A percentile compares a stretch with the other conserved stretches of the same genome.
Evolutionary conservation across 2,113 vertebrate species (phyloP).

Genomic region (Origma solitaria): DNA sequence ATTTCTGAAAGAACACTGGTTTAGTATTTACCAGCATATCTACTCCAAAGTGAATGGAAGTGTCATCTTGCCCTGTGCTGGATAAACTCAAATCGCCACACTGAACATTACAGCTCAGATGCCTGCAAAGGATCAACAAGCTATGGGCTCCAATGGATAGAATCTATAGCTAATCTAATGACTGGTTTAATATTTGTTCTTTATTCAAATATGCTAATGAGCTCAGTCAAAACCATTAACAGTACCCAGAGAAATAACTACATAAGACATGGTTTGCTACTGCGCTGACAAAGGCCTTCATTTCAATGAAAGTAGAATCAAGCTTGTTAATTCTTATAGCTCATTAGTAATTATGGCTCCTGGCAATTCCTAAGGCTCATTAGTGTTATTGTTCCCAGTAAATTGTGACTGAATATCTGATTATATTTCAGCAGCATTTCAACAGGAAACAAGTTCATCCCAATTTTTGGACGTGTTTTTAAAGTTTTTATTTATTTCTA

Average conservation of each 20-base stretch:
- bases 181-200: not conserved
- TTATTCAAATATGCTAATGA: not conserved
- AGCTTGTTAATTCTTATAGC: not conserved
- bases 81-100: conserved; percentile 41
- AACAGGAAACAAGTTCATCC: not conserved
- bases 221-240: not conserved
- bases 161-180: not conserved
- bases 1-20: conserved; percentile 57
- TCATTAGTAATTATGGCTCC: not conserved
- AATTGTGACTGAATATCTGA: not conserved
- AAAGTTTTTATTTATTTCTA: not conserved
- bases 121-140: conserved; percentile 54
- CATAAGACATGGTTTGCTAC: not conserved
- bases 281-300: not conserved
- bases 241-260: not conserved
- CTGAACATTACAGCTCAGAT: conserved; percentile 43
- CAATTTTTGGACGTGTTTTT: not conserved
- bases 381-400: not conserved
- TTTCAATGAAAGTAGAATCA: not conserved
- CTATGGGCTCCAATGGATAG: not conserved
- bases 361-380: not conserved
- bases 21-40: conserved; percentile 16
- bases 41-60: conserved; percentile 64
- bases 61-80: conserved; percentile 28
- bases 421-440: not conserved